Evolutionary conservation across 2,113 vertebrate species (phyloP).

Genomic region (Dipodomys ordii): DNA sequence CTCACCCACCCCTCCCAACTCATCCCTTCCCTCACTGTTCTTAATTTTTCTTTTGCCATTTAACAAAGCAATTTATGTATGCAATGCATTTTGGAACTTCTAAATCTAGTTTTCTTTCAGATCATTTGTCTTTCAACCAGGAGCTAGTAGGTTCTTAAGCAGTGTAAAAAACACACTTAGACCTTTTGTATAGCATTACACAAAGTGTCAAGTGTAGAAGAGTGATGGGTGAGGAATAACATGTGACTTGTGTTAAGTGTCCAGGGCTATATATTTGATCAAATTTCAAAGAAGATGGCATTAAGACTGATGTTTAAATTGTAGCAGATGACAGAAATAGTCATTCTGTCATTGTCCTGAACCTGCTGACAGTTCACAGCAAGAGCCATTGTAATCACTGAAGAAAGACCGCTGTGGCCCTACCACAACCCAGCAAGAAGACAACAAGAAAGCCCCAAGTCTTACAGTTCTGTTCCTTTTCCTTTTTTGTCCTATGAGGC

Average conservation of each 20-base stretch:
- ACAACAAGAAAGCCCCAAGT: background rate
- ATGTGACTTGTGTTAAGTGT: background rate
- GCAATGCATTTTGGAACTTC: background rate
- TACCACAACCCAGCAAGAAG: background rate
- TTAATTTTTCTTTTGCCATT: too few relatives aligned
- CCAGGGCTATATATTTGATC: background rate
- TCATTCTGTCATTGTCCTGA: background rate
- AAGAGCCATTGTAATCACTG: background rate
- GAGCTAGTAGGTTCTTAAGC: background rate
- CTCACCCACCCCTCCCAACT: too few relatives aligned
- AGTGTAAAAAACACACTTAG: background rate
- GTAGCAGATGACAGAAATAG: background rate
- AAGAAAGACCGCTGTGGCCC: background rate
- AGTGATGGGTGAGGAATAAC: background rate
- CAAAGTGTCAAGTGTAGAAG: background rate
- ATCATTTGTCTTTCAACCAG: background rate
- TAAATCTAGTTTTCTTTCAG: background rate
- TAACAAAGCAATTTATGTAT: too few relatives aligned
- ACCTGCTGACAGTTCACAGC: background rate
- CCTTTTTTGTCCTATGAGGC: background rate
- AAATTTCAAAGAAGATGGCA: background rate
- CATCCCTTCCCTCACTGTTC: too few relatives aligned
- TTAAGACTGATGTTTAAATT: background rate
- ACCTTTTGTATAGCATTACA: background rate
- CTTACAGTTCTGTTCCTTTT: fast-evolving